A percentile compares a stretch with the other conserved stretches of the same genome.
These are phyloP conservation scores for Rhyacichthys aspro DNA, from an alignment of 2,797 vertebrate genomes.

Conservation along the genomic window DNA sequence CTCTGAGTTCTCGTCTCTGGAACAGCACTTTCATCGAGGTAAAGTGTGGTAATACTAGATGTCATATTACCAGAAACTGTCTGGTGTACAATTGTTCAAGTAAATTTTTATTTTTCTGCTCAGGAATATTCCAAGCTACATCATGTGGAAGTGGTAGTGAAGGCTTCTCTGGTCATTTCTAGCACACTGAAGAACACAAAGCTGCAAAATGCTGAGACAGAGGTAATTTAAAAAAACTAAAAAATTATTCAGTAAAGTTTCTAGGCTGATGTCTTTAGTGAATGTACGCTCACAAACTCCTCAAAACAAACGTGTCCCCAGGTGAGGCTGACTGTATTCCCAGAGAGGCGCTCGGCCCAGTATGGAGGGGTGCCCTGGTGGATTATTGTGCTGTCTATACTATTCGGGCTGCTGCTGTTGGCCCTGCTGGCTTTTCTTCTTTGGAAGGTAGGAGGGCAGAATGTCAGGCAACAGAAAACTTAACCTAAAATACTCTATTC, in stretches of 20 bases:
- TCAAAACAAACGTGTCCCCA: slow-evolving; percentile 44
- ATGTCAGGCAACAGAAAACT: background rate
- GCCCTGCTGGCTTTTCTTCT: slow-evolving; percentile 90
- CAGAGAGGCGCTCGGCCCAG: slow-evolving; percentile 82
- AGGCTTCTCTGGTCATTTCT: slow-evolving; percentile 83
- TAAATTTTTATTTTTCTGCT: background rate
- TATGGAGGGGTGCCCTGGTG: slow-evolving; percentile 90
- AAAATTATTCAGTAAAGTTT: background rate
- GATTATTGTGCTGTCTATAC: slow-evolving; percentile 91
- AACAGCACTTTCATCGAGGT: slow-evolving; percentile 92
- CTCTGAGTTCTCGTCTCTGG: slow-evolving; percentile 88
- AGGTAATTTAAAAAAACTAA: too few species aligned
- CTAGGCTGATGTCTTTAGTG: too few species aligned
- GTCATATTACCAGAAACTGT: background rate
- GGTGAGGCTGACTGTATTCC: slow-evolving; percentile 91
- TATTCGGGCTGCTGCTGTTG: slow-evolving; percentile 91
- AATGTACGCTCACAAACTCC: background rate
- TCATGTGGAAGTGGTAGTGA: slow-evolving; percentile 86
- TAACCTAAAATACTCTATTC: slow-evolving; percentile 4
- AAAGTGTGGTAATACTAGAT: slow-evolving; percentile 3
- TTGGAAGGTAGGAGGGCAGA: slow-evolving; percentile 89
- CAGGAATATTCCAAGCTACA: slow-evolving; percentile 87
- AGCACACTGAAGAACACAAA: slow-evolving; percentile 80
- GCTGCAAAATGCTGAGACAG: slow-evolving; percentile 80
- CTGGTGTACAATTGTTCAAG: background rate